These are phyloP conservation scores for Goniozus legneri DNA, from an alignment of 1,140 invertebrate species.

Conservation along the genomic window DNA sequence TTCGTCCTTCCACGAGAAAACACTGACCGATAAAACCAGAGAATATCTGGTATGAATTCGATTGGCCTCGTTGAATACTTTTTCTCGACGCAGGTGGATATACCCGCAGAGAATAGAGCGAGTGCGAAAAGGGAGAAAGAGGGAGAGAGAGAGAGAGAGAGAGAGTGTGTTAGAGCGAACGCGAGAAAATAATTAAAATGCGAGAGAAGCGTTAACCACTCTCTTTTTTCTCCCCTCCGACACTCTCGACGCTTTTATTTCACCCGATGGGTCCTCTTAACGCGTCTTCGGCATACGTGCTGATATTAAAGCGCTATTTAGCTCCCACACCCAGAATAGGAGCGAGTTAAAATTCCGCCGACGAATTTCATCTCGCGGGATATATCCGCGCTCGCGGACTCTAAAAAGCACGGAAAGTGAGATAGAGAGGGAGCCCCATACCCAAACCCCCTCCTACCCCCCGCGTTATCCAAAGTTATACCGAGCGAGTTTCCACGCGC, in stretches of 20 bases:
- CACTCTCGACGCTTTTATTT: not conserved
- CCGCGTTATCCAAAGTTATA: conserved; percentile 1
- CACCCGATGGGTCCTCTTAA: not conserved
- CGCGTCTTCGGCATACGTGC: conserved; percentile 1
- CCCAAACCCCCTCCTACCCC: too few species aligned
- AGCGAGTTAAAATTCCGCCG: conserved; percentile 14
- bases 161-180: conserved; percentile 2
- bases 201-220: not conserved
- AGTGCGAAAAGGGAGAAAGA: not conserved
- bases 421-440: too few species aligned
- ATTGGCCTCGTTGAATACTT: not conserved
- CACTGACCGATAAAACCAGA: too few species aligned
- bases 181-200: conserved; percentile 18
- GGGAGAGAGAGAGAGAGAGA: conserved; percentile 1
- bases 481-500: not conserved
- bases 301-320: conserved; percentile 8
- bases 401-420: not conserved
- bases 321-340: not conserved
- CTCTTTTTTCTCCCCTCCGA: conserved; percentile 1
- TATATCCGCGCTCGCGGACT: not conserved
- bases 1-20: too few species aligned
- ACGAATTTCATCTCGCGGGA: not conserved
- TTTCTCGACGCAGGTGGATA: too few species aligned
- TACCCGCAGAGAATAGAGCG: not conserved
- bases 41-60: too few species aligned